phyloP scores from a whole-genome alignment of 1,140 invertebrate species.

The Drosophila fuyamai region DNA sequence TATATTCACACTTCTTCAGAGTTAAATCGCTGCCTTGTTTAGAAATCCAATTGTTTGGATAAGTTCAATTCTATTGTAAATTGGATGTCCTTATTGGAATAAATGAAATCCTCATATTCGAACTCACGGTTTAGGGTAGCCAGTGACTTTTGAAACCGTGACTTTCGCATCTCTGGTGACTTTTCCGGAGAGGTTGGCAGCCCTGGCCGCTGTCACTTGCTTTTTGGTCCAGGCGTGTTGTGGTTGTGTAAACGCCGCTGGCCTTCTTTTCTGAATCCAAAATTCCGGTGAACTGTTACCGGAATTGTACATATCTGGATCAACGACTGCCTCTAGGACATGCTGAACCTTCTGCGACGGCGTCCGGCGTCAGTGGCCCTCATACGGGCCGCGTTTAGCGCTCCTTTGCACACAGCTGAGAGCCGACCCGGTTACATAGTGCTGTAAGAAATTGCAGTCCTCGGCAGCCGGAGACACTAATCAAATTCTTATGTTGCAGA shows the following conservation, averaged over 20 bases:
- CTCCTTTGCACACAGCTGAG: slow-evolving; percentile 57
- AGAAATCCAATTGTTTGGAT: too few species aligned
- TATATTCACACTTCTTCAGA: too few species aligned
- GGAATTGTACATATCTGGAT: slow-evolving; percentile 52
- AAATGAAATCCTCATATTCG: too few species aligned
- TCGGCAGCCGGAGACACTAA: background rate
- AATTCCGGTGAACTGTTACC: slow-evolving; percentile 40
- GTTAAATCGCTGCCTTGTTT: too few species aligned
- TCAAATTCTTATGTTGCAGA: slow-evolving; percentile 85
- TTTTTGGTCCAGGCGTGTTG: slow-evolving; percentile 44
- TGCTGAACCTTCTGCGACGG: slow-evolving; percentile 70
- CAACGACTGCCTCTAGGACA: slow-evolving; percentile 32
- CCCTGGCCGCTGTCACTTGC: slow-evolving; percentile 17
- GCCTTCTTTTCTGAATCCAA: slow-evolving; percentile 18
- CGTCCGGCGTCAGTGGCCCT: slow-evolving; percentile 36
- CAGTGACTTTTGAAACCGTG: background rate
- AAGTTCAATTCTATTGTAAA: too few species aligned
- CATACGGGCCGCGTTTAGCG: slow-evolving; percentile 34
- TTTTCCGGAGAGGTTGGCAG: background rate
- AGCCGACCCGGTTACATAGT: slow-evolving; percentile 74
- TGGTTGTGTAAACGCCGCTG: slow-evolving; percentile 73
- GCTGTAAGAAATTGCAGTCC: slow-evolving; percentile 54
- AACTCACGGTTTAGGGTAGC: background rate
- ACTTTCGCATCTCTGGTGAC: background rate
- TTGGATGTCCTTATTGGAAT: too few species aligned